Evolutionary conservation across 23 tunicate species (phyloP).

Genomic region (Trididemnum clinides): DNA sequence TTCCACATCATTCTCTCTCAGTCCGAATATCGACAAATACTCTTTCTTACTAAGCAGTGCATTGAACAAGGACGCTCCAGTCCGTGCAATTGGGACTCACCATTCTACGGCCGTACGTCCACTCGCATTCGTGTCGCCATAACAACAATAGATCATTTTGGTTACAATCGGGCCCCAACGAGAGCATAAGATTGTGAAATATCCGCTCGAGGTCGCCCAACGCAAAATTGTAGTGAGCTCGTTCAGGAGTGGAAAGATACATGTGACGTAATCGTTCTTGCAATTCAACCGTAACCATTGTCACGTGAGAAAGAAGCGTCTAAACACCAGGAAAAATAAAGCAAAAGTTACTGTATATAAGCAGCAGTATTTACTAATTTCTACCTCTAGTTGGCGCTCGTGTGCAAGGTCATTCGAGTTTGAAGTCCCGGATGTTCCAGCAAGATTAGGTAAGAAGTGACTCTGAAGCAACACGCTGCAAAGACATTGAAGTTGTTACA

Average conservation of each 20-base stretch:
- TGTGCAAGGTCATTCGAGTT: slow-evolving; percentile 19
- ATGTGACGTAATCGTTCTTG: slow-evolving; percentile 81
- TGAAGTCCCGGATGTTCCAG: slow-evolving; percentile 11
- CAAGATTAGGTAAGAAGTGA: slow-evolving; percentile 55
- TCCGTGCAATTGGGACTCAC: too few relatives aligned
- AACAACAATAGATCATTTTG: slow-evolving; percentile 75
- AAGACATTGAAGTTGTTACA: neutral
- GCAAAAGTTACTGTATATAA: neutral
- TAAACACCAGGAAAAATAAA: slow-evolving; percentile 1
- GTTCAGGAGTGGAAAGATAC: slow-evolving; percentile 73
- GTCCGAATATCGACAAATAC: too few relatives aligned
- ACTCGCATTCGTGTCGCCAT: slow-evolving; percentile 97
- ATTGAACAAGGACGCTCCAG: too few relatives aligned
- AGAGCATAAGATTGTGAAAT: slow-evolving; percentile 75
- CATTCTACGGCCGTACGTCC: slow-evolving; percentile 85
- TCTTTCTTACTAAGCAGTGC: too few relatives aligned
- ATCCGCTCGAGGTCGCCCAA: slow-evolving; percentile 84
- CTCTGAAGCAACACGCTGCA: slow-evolving; percentile 44
- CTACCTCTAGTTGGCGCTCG: slow-evolving; percentile 15
- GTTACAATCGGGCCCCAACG: slow-evolving; percentile 55
- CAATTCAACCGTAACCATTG: slow-evolving; percentile 76
- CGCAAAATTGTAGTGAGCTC: slow-evolving; percentile 83
- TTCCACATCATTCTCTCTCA: too few relatives aligned
- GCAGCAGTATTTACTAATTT: too few relatives aligned
- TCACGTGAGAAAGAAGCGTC: slow-evolving; percentile 63